A percentile compares a stretch with the other conserved stretches of the same genome.
Evolutionary conservation across 2,888 invertebrate species (phyloP).

Genomic region (Calameuta filiformis): DNA sequence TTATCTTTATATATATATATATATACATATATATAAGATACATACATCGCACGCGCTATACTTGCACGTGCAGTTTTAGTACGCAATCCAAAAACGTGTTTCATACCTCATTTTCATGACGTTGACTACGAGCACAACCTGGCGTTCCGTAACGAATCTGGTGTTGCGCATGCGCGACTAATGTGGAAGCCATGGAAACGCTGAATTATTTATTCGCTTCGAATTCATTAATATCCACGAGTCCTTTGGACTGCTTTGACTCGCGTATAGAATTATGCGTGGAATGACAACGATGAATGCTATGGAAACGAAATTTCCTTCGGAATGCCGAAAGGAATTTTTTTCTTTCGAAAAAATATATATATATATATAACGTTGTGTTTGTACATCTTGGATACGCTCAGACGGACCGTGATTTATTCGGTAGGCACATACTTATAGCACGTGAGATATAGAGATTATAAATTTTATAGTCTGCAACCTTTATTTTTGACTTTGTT

Average conservation of each 20-base stretch:
- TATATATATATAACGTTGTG: background rate
- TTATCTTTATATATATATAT: too few relatives aligned
- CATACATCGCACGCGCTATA: too few relatives aligned
- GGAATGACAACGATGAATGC: background rate
- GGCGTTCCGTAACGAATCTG: background rate
- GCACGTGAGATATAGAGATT: background rate
- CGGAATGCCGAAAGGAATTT: background rate
- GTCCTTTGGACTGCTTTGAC: background rate
- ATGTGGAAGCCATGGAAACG: background rate
- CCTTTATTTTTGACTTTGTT: background rate
- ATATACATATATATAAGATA: too few relatives aligned
- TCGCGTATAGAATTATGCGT: background rate
- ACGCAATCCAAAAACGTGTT: background rate
- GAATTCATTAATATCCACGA: background rate
- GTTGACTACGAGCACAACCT: background rate
- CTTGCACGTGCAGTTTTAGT: background rate
- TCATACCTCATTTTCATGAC: background rate
- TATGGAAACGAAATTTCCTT: background rate
- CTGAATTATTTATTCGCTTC: background rate
- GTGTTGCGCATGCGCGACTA: background rate
- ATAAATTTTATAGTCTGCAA: background rate
- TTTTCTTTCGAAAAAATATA: background rate
- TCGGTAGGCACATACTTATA: background rate
- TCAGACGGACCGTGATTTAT: background rate
- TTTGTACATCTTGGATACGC: background rate